Conservation (phyloP, 1,140 invertebrate genomes). For the Proctacanthus coquilletti region DNA sequence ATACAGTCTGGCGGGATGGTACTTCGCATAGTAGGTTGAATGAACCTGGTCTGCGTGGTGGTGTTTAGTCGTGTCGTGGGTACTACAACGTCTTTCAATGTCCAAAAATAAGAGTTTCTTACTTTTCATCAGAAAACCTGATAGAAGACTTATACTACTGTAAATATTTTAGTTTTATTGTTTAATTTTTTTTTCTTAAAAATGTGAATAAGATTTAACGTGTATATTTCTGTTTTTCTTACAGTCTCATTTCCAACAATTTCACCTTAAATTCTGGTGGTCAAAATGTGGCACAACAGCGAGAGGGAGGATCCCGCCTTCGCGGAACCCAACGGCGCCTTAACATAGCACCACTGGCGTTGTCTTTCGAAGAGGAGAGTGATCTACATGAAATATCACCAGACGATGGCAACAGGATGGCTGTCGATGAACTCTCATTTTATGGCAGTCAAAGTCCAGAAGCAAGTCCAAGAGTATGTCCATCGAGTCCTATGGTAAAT, state of each 20-base stretch:
- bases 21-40: no score
- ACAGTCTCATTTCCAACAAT: slow-evolving; percentile 30
- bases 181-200: no score
- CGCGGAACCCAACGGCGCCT: slow-evolving; percentile 24
- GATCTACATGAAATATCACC: neutral
- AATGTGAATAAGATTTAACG: no score
- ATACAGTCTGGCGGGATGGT: no score
- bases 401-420: slow-evolving; percentile 6
- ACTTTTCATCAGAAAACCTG: no score
- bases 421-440: slow-evolving; percentile 15
- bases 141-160: no score
- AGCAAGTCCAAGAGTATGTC: slow-evolving; percentile 15
- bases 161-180: no score
- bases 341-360: neutral
- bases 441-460: slow-evolving; percentile 9
- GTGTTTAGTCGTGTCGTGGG: no score
- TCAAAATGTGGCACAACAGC: slow-evolving; percentile 10
- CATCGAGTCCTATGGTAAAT: slow-evolving; percentile 10
- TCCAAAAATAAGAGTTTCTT: no score
- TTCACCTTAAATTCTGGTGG: slow-evolving; percentile 28
- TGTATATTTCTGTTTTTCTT: slow-evolving; percentile 14
- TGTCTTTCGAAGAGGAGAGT: neutral
- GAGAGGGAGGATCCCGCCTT: slow-evolving; percentile 10
- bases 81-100: no score
- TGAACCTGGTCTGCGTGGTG: no score